phyloP scores from a whole-genome alignment of 2,797 vertebrate species.

The Salmo trutta region DNA sequence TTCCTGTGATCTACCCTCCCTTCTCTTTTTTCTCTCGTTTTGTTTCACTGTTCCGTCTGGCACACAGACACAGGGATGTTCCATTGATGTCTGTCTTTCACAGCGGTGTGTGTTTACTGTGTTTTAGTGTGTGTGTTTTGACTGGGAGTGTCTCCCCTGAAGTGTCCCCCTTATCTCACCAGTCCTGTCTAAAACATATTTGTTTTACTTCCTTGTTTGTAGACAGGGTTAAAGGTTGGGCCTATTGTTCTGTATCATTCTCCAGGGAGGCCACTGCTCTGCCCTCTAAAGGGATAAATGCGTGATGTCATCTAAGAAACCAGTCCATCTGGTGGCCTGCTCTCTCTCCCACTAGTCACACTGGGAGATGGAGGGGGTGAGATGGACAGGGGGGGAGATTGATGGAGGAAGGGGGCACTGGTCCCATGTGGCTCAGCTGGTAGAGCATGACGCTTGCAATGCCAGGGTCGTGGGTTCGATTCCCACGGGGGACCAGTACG shows the following conservation, averaged over 20 bases:
- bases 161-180: background rate
- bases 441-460: too few relatives aligned
- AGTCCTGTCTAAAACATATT: background rate
- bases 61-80: background rate
- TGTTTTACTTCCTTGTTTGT: slow-evolving; percentile 45
- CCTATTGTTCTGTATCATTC: background rate
- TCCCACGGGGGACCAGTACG: too few relatives aligned
- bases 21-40: background rate
- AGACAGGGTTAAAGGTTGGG: background rate
- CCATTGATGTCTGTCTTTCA: background rate
- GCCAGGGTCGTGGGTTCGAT: too few relatives aligned
- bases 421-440: too few relatives aligned
- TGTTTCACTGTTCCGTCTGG: background rate
- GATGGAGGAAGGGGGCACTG: background rate
- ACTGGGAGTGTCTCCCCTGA: slow-evolving; percentile 4
- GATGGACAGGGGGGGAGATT: background rate
- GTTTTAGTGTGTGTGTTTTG: background rate
- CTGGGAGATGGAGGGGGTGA: slow-evolving; percentile 29
- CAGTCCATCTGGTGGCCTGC: slow-evolving; percentile 53
- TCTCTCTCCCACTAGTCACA: slow-evolving; percentile 48
- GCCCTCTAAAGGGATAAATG: background rate
- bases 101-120: background rate
- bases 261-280: background rate
- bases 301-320: slow-evolving; percentile 2
- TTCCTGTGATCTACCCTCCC: background rate